phyloP scores from a whole-genome alignment of 2,888 invertebrate genomes.

The Philhelius pedissequus region DNA sequence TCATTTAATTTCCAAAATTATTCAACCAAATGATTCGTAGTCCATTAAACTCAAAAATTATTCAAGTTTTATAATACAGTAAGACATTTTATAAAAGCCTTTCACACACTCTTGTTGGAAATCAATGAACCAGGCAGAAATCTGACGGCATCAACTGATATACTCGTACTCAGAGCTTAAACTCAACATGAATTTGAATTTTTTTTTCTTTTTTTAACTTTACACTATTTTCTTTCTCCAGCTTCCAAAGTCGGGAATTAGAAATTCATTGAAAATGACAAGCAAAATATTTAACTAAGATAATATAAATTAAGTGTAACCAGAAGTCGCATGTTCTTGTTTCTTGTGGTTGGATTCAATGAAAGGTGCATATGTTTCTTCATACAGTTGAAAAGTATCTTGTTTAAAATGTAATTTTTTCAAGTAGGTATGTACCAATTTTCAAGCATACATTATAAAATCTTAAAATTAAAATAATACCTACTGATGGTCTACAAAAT shows the following conservation, averaged over 20 bases:
- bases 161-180: neutral
- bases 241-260: conserved; percentile 51
- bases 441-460: too few relatives aligned
- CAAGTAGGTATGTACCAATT: too few relatives aligned
- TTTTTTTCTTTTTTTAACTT: neutral
- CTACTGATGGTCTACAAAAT: too few relatives aligned
- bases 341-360: too few relatives aligned
- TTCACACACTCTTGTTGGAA: conserved; percentile 34
- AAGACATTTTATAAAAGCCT: conserved; percentile 13
- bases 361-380: too few relatives aligned
- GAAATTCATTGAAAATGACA: conserved; percentile 35
- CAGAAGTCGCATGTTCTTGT: neutral
- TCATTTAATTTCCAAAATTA: conserved; percentile 18
- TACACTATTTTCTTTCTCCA: conserved; percentile 28
- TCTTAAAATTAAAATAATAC: too few relatives aligned
- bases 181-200: neutral
- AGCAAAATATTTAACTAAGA: neutral
- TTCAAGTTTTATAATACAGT: conserved; percentile 6
- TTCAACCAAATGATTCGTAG: neutral
- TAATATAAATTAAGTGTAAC: neutral
- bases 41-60: neutral
- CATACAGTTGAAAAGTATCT: too few relatives aligned
- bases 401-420: too few relatives aligned
- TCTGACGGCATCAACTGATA: neutral
- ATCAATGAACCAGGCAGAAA: conserved; percentile 8